Evolutionary conservation across 2,797 vertebrate species (phyloP), one percentile per base, ranked within the genome.

Genomic region (Acipenser oxyrinchus): DNA sequence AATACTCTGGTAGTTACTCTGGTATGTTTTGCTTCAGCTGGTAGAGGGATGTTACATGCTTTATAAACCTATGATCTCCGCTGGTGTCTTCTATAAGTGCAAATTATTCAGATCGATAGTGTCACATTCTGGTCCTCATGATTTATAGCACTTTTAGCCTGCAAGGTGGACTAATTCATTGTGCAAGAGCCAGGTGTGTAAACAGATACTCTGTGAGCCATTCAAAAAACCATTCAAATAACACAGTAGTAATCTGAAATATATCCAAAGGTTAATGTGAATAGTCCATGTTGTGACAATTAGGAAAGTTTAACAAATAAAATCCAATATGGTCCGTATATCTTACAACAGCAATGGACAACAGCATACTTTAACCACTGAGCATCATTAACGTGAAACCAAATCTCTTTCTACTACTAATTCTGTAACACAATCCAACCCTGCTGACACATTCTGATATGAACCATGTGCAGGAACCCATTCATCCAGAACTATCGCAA

Each of bases 191-290:
- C 49, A 13, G 7, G 63, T 10, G 48, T 13, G 63, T 64, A 64
- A 64, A 48, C 50, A 51, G 63, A 64, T 64, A 64, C 63, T 64
- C 49, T 51, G 13, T 15, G 57, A 2, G 18, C 12, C 10, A 12
- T 15, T 63, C 48, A 48, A 9, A 15, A 63, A 50, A 63, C 62
- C 12, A 63, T 50, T 59, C 75, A 71, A 69, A 79, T 69, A 71
- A 72, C 69, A 67, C 75, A 70, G 77, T 70, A 65, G 72, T 60
- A 71, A 71, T 69, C 60, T 73, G 75, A 57, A 70, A 63, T 65
- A 71, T 64, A 66, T 65, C 60, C 49, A 75, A 75, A 66, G 70
- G 72, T 72, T 76, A 84, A 77, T 79, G 73, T 70, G 62, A 76
- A 69, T 18, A 49, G 49, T 63, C 69, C 79, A 68, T 68, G 51